Base-by-base conservation (phyloP, 2,888 invertebrate species). In the Dermolepida albohirtum region DNA sequence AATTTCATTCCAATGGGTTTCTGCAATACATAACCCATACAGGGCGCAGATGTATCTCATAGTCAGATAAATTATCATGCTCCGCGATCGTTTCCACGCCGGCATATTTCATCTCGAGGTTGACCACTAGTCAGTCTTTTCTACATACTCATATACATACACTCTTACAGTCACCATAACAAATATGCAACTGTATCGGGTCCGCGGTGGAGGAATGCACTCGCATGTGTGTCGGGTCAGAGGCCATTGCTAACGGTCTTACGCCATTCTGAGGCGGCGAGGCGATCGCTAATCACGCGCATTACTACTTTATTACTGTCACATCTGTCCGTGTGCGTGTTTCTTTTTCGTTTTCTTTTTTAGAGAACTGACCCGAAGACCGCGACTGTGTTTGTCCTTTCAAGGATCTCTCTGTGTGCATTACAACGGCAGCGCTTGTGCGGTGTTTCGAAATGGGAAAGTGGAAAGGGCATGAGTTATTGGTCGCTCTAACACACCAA, bases 211-310 rank as follows among this genome's bases (percentile, higher is more conserved):
- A 70, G 76, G 75, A 76, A 76, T 77, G 76, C 72, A 71, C 66
- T 74, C 73, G 76, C 78, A 78, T 78, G 76, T 78, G 74, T 78
- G 78, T 75, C 77, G 72, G 75, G 77, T 78, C 70, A 77, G 71
- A 77, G 77, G 76, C 70, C 76, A 75, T 70, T 70, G 71, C 75
- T 74, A 77, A 74, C 75, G 74, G 76, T 76, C 75, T 75, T 75
- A 76, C 77, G 76, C 74, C 75, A 55, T 55, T 40, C 40, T 55
- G 55, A 73, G 71, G 73, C 34, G 34, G 34, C 34, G 6, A 34
- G 10, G 34, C 6, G 34, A 34, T 72, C 70, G 69, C 74, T 73
- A 75, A 77, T 77, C 75, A 72, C 73, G 70, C 72, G 72, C 74
- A 75, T 73, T 74, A 55, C 55, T 40, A 75, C 74, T 73, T 74